Evolutionary conservation across 2,113 vertebrate species (phyloP).

Genomic region (Hirundichthys speculiger): DNA sequence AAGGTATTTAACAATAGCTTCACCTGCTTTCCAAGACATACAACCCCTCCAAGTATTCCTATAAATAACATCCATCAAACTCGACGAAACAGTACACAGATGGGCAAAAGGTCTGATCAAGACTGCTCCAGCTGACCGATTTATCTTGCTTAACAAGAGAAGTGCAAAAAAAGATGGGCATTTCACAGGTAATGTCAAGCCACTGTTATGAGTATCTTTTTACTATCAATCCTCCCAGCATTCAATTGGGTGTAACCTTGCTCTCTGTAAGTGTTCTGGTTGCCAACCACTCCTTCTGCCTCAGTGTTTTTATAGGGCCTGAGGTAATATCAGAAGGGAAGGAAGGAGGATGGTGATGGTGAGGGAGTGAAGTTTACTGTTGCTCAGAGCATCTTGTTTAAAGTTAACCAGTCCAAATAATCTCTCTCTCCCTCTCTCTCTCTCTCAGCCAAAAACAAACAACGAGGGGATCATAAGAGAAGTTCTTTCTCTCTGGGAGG

Average conservation of each 20-base stretch:
- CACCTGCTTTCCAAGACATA: no score
- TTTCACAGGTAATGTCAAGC: conserved; percentile 67
- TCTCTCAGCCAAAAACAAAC: conserved; percentile 5
- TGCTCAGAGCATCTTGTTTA: conserved; percentile 62
- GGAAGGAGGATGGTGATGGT: conserved; percentile 20
- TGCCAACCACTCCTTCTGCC: conserved; percentile 54
- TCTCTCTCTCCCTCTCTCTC: conserved; percentile 22
- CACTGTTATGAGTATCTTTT: conserved; percentile 61
- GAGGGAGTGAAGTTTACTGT: conserved; percentile 49
- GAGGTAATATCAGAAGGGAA: conserved; percentile 52
- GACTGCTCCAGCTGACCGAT: conserved; percentile 51
- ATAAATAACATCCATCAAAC: conserved; percentile 13
- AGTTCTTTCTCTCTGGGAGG: conserved; percentile 53
- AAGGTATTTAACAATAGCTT: no score
- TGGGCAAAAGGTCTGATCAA: conserved; percentile 47
- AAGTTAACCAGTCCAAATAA: conserved; percentile 57
- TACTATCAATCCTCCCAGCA: conserved; percentile 55
- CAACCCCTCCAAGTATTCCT: no score
- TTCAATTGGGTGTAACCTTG: conserved; percentile 57
- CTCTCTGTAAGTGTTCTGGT: conserved; percentile 34
- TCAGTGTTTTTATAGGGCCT: conserved; percentile 57
- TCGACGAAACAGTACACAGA: conserved; percentile 43
- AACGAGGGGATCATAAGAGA: conserved; percentile 55
- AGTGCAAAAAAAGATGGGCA: conserved; percentile 40
- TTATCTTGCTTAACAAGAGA: conserved; percentile 55